These are phyloP conservation scores for Gobius niger DNA, from an alignment of 2,113 vertebrate species.

Conservation along the genomic window DNA sequence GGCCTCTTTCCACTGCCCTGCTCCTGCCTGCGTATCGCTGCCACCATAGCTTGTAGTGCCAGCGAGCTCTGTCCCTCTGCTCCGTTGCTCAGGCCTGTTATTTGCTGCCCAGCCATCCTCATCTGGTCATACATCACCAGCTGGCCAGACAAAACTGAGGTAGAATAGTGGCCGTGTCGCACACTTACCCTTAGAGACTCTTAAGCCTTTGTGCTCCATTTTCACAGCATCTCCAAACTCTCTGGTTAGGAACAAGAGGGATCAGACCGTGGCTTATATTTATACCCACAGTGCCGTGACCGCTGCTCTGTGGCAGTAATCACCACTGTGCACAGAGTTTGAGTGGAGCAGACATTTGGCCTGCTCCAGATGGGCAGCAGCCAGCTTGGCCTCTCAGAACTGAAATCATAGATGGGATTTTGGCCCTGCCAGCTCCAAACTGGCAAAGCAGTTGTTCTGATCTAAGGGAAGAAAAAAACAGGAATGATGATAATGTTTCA, in stretches of 20 bases:
- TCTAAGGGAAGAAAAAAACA: constrained; percentile 50
- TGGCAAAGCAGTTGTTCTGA: constrained; percentile 80
- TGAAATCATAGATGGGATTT: constrained; percentile 79
- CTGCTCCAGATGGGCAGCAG: constrained; percentile 76
- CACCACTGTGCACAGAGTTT: constrained; percentile 79
- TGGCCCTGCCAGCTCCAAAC: constrained; percentile 76
- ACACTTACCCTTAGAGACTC: constrained; percentile 74
- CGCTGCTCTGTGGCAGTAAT: constrained; percentile 79
- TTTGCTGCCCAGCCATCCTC: constrained; percentile 50
- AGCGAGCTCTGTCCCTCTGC: constrained; percentile 49
- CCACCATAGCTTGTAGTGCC: constrained; percentile 56
- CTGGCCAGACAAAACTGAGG: constrained; percentile 60
- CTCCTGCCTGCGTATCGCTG: constrained; percentile 38
- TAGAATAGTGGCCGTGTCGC: constrained; percentile 46
- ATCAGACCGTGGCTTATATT: constrained; percentile 82
- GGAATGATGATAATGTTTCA: constrained; percentile 72
- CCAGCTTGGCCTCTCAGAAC: constrained; percentile 82
- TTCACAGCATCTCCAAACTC: constrained; percentile 80
- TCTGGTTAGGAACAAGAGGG: constrained; percentile 79
- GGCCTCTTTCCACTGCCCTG: constrained; percentile 28
- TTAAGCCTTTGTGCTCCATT: constrained; percentile 68
- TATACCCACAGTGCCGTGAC: constrained; percentile 84
- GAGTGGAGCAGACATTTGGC: constrained; percentile 82
- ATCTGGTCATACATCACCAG: constrained; percentile 64
- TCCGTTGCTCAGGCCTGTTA: constrained; percentile 46